A percentile compares a stretch with the other conserved stretches of the same genome.
phyloP scores from a whole-genome alignment of 2,113 vertebrate species.

The Zosterops japonicus region DNA sequence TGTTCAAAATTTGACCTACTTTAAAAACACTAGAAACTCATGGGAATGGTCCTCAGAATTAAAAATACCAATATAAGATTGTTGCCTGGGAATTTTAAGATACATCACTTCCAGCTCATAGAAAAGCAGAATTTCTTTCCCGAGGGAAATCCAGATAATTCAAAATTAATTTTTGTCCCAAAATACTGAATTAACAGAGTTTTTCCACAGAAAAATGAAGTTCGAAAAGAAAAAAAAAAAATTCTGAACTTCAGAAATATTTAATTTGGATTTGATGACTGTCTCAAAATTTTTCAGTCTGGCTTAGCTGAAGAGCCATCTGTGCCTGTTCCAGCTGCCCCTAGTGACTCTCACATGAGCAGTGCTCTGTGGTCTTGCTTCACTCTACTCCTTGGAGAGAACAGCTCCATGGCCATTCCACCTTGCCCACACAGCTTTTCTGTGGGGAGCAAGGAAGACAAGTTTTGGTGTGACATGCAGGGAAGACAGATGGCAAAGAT shows the following conservation, averaged over 20 bases:
- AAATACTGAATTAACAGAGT: slow-evolving; percentile 54
- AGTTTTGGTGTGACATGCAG: not conserved
- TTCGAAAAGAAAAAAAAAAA: not conserved
- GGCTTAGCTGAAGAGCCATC: not conserved
- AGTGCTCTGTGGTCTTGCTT: not conserved
- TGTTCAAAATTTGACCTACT: slow-evolving; percentile 68
- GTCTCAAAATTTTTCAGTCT: not conserved
- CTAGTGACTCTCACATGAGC: not conserved
- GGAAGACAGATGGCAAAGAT: not conserved
- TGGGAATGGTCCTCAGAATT: slow-evolving; percentile 63
- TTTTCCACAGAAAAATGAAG: not conserved
- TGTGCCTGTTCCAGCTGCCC: not conserved
- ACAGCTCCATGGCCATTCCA: not conserved
- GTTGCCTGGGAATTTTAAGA: slow-evolving; percentile 66
- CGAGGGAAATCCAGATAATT: slow-evolving; percentile 57
- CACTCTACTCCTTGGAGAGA: not conserved
- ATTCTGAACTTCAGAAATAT: not conserved
- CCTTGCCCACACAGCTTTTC: not conserved
- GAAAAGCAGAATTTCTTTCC: slow-evolving; percentile 63
- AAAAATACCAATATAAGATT: slow-evolving; percentile 68
- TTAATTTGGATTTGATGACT: not conserved
- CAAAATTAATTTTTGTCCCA: slow-evolving; percentile 60
- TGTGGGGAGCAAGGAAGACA: rapidly evolving
- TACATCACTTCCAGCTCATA: slow-evolving; percentile 55
- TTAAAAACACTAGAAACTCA: slow-evolving; percentile 60